These are phyloP conservation scores for Achlya flavicornis DNA, from an alignment of 2,888 invertebrate genomes.

Conservation along the genomic window DNA sequence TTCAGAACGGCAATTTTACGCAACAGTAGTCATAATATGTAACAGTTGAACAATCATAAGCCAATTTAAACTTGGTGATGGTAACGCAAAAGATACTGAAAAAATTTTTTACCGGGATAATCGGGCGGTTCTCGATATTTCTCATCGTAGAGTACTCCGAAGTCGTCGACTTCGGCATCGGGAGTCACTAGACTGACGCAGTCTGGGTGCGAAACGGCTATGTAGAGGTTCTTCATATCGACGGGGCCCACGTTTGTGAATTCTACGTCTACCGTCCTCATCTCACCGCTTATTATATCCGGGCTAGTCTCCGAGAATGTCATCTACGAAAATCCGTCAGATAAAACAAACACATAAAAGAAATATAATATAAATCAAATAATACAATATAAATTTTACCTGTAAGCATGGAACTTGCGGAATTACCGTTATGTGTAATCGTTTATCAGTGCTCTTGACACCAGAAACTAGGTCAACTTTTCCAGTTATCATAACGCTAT, in stretches of 20 bases:
- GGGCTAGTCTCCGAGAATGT: constrained; percentile 87
- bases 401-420: constrained; percentile 92
- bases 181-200: constrained; percentile 81
- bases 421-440: constrained; percentile 89
- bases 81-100: too few relatives aligned
- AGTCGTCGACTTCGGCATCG: constrained; percentile 45
- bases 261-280: constrained; percentile 87
- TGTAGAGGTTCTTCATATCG: constrained; percentile 84
- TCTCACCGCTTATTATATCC: constrained; percentile 89
- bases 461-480: constrained; percentile 82
- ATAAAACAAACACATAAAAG: not conserved
- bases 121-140: constrained; percentile 80
- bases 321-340: constrained; percentile 79
- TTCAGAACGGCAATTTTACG: too few relatives aligned
- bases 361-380: not conserved
- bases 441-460: constrained; percentile 85
- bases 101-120: constrained; percentile 58
- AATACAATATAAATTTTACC: constrained; percentile 73
- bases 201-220: constrained; percentile 89
- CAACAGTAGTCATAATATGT: too few relatives aligned
- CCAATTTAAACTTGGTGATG: too few relatives aligned
- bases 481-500: constrained; percentile 81
- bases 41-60: too few relatives aligned
- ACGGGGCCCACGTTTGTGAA: constrained; percentile 88
- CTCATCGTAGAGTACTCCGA: constrained; percentile 61